Evolutionary conservation across 2,113 vertebrate genomes (phyloP).

Genomic region (Sclerurus mexicanus): DNA sequence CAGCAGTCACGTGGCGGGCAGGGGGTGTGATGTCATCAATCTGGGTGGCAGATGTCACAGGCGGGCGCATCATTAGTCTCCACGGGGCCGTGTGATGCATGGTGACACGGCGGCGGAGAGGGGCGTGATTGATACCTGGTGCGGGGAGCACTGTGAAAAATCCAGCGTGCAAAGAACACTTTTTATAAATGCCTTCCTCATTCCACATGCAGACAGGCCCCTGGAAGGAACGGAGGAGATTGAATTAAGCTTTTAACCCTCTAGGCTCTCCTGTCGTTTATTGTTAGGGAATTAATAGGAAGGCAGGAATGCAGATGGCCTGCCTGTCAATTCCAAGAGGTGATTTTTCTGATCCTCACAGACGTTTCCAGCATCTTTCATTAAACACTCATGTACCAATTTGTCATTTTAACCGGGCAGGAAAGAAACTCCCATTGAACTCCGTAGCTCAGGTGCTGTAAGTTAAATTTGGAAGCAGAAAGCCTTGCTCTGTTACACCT

Average conservation of each 20-base stretch:
- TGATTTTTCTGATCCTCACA: conserved; percentile 79
- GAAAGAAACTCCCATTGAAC: conserved; percentile 74
- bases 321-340: conserved; percentile 75
- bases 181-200: conserved; percentile 72
- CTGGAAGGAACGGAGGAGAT: conserved; percentile 75
- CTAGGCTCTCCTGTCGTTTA: conserved; percentile 78
- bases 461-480: conserved; percentile 25
- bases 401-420: conserved; percentile 79
- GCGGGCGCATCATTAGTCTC: conserved; percentile 2
- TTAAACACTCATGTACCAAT: conserved; percentile 82
- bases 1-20: background rate
- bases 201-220: conserved; percentile 65
- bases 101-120: background rate
- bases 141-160: conserved; percentile 43
- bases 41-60: conserved; percentile 2
- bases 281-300: conserved; percentile 81
- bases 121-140: conserved; percentile 26
- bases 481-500: conserved; percentile 7
- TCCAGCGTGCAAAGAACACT: conserved; percentile 58
- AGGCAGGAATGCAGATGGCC: conserved; percentile 79
- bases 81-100: background rate
- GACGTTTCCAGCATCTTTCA: conserved; percentile 80
- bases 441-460: conserved; percentile 66
- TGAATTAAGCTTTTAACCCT: conserved; percentile 85
- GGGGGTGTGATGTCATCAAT: background rate